Conservation (phyloP, 2,113 vertebrate genomes). For the Antechinus flavipes region DNA sequence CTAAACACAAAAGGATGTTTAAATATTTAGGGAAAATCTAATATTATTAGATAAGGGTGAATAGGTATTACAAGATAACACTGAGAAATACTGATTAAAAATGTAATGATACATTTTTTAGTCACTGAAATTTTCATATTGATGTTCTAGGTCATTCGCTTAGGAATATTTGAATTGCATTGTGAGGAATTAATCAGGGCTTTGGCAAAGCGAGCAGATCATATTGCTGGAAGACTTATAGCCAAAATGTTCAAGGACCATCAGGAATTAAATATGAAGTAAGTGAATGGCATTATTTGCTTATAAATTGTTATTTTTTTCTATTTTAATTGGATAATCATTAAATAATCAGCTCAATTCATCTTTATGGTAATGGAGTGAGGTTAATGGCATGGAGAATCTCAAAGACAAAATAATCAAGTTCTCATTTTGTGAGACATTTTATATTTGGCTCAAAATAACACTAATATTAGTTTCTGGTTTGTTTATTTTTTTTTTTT, state of each 20-base stretch:
- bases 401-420: conserved; percentile 11
- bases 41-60: not conserved
- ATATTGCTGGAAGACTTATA: conserved; percentile 86
- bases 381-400: not conserved
- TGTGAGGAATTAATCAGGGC: conserved; percentile 88
- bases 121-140: conserved; percentile 19
- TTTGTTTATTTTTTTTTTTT: conserved; percentile 23
- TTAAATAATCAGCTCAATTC: not conserved
- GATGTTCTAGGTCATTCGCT: conserved; percentile 83
- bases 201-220: conserved; percentile 86
- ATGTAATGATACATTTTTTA: not conserved
- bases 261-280: conserved; percentile 86
- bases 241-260: conserved; percentile 86
- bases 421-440: not conserved
- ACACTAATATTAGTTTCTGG: not conserved
- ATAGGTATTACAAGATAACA: not conserved
- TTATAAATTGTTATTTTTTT: not conserved
- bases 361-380: not conserved
- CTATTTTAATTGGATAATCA: not conserved
- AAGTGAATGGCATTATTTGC: conserved; percentile 21
- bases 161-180: conserved; percentile 93
- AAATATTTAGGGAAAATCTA: not conserved
- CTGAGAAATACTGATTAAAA: not conserved
- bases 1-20: not conserved
- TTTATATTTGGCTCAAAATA: not conserved